Evolutionary conservation across 2,888 invertebrate genomes (phyloP).

Genomic region (Blomia tropicalis): DNA sequence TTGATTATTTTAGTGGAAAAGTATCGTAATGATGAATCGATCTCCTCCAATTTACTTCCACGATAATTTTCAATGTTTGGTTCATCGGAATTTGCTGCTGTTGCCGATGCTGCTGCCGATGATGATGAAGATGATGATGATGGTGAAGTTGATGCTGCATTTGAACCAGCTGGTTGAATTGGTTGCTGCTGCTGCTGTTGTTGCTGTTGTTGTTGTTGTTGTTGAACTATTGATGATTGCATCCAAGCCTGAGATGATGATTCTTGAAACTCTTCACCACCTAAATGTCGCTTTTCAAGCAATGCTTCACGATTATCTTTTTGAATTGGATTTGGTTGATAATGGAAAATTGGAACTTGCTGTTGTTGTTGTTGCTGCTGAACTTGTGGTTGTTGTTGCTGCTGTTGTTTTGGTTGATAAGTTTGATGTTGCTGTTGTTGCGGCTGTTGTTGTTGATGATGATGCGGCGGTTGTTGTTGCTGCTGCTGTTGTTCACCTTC

Average conservation of each 20-base stretch:
- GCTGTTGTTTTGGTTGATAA: background rate
- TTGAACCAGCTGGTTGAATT: background rate
- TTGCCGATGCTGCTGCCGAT: background rate
- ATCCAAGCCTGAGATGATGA: background rate
- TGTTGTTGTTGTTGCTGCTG: background rate
- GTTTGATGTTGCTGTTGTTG: background rate
- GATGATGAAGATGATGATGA: background rate
- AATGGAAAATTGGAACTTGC: background rate
- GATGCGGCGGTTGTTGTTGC: background rate
- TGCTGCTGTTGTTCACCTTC: background rate
- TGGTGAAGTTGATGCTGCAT: background rate
- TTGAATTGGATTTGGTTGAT: background rate
- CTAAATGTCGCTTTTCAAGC: background rate
- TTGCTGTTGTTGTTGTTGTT: background rate
- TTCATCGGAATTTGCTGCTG: background rate
- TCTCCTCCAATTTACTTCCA: slow-evolving; percentile 15
- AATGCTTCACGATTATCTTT: background rate
- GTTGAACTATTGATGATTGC: background rate
- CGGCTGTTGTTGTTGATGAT: background rate
- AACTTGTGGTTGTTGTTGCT: no score
- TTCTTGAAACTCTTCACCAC: background rate
- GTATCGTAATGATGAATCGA: slow-evolving; percentile 29
- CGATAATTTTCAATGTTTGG: background rate
- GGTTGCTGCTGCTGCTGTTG: no score
- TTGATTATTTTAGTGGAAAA: slow-evolving; percentile 43